Base-by-base conservation (phyloP, 1,140 invertebrate species). In the Nixonia krombeini region DNA sequence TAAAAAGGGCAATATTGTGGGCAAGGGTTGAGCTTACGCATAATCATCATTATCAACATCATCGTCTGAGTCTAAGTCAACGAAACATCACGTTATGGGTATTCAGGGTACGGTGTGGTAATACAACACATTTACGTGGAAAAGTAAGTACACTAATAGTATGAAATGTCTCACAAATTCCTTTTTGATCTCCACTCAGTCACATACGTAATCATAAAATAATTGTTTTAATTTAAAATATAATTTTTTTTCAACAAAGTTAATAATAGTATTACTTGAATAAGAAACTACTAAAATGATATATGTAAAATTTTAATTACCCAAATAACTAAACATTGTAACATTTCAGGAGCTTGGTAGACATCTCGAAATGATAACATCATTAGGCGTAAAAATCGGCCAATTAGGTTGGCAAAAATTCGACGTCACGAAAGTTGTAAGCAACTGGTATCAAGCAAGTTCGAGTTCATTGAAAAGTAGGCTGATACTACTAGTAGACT, bases 371-470 rank as follows among this genome's bases (percentile, higher is more conserved):
- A 88, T 93, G 83, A 90, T 91, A 5, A 88, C 91, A 33, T 91
- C 91, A 15, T 86, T 90, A 41, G 87, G 88, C n/a, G 87, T 94
- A 57, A 87, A 90, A 61, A 84, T 90, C 51, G 87, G 87, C 37
- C 84, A 88, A 68, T 83, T 90, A 8, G 94, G 93, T 12, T 97
- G 95, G 96, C 91, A 94, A 74, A 92, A 94, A 69, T 88, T 97
- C 63, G 93, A 96, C 83, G 86, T 96, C 42, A 93, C 93, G 25
- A 85, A 87, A 44, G 90, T 91, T 6, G 91, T 93, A n/a, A 87
- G 89, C 31, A 87, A 87, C 53, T 94, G 93, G 93, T 90, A 91
- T 75, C 86, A 87, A 33, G 81, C 81, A 12, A 82, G 75, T 50
- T 76, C 85, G 35, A 77, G 79, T 52, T 58, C 84, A 69, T 25